Evolutionary conservation across 2,113 vertebrate species (phyloP).

Genomic region (Tyrannus savana): DNA sequence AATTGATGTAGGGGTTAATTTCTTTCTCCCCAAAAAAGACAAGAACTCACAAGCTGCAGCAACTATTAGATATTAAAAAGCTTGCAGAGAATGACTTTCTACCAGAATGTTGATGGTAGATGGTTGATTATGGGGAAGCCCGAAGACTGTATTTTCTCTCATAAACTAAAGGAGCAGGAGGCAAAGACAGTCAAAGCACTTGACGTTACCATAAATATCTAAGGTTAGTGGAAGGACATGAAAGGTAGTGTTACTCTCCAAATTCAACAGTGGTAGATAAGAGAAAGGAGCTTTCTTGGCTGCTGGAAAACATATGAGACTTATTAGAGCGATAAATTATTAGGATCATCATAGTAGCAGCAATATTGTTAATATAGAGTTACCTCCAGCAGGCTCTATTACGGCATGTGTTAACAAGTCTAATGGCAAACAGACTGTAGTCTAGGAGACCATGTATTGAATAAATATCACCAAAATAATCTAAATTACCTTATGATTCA

Average conservation of each 20-base stretch:
- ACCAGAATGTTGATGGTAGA: neutral
- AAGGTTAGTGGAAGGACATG: neutral
- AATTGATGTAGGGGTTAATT: neutral
- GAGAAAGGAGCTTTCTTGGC: neutral
- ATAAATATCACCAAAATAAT: neutral
- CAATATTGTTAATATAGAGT: neutral
- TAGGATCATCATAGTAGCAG: neutral
- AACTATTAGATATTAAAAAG: neutral
- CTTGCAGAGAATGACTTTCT: neutral
- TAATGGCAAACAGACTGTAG: neutral
- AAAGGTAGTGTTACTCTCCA: neutral
- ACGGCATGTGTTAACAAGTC: neutral
- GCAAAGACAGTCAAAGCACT: neutral
- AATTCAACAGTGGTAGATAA: neutral
- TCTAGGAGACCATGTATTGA: neutral
- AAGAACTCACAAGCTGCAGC: neutral
- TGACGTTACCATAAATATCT: neutral
- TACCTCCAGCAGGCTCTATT: neutral
- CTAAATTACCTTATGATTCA: neutral
- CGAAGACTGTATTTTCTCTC: neutral
- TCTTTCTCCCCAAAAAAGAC: neutral
- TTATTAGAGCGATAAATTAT: neutral
- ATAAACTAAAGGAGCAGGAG: neutral
- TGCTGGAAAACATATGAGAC: neutral
- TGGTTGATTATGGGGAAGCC: neutral